These are phyloP conservation scores for Diuraphis noxia DNA, from an alignment of 1,140 invertebrate species.

Conservation along the genomic window DNA sequence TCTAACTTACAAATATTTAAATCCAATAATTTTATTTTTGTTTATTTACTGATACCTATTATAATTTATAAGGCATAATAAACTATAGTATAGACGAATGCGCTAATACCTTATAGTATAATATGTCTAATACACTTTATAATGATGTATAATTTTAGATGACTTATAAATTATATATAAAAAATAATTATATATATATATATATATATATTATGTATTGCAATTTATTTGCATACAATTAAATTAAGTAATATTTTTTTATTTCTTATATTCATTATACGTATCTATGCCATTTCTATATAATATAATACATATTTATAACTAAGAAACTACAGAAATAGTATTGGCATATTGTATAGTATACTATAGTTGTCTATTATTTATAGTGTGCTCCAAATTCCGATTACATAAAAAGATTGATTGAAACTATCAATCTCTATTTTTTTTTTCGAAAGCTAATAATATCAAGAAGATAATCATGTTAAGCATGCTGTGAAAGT, in stretches of 20 bases:
- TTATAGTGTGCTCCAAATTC: background rate
- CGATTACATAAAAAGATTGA: slow-evolving; percentile 12
- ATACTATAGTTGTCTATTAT: background rate
- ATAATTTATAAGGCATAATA: background rate
- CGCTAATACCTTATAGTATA: background rate
- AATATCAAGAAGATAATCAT: slow-evolving; percentile 40
- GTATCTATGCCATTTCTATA: background rate
- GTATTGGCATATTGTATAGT: background rate
- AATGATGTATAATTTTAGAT: background rate
- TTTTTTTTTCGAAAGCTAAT: slow-evolving; percentile 38
- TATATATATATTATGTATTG: background rate
- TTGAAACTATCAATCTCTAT: slow-evolving; percentile 32
- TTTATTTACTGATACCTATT: background rate
- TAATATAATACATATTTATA: background rate
- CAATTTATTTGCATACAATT: background rate
- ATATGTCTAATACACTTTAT: background rate
- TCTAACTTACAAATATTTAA: background rate
- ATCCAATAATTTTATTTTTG: background rate
- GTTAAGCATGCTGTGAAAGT: slow-evolving; percentile 36
- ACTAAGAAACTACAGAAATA: background rate
- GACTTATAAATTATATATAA: background rate
- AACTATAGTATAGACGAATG: background rate
- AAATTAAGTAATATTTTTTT: background rate
- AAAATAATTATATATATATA: background rate
- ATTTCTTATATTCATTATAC: background rate